Evolutionary conservation across 2,888 invertebrate species (phyloP).

Genomic region (Thera obeliscata): DNA sequence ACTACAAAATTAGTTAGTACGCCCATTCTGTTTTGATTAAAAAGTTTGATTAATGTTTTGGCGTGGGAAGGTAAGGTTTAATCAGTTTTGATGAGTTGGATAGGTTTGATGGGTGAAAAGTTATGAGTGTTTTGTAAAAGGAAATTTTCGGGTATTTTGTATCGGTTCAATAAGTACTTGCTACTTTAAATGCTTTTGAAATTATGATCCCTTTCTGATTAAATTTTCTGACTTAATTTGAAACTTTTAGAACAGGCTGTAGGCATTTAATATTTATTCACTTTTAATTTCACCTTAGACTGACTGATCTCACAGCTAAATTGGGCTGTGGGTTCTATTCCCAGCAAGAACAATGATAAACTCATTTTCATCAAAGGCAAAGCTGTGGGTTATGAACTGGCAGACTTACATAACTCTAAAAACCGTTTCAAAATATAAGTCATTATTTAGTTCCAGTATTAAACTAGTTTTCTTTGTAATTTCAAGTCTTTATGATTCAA

Average conservation of each 20-base stretch:
- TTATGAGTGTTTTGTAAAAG: conserved; percentile 25
- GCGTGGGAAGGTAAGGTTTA: conserved; percentile 15
- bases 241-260: neutral
- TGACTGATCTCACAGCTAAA: too few species aligned
- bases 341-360: too few species aligned
- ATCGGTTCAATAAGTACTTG: conserved; percentile 15
- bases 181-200: conserved; percentile 12
- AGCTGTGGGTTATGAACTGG: too few species aligned
- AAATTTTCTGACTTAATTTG: conserved; percentile 1
- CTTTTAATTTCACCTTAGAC: neutral
- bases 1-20: conserved; percentile 85
- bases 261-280: neutral
- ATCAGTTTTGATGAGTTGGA: conserved; percentile 19
- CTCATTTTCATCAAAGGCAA: too few species aligned
- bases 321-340: too few species aligned
- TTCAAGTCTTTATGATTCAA: too few species aligned
- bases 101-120: conserved; percentile 22
- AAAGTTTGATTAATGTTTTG: conserved; percentile 29
- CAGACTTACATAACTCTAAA: too few species aligned
- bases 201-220: conserved; percentile 19
- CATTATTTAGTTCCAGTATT: too few species aligned
- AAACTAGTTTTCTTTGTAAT: too few species aligned
- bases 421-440: too few species aligned
- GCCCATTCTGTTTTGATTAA: conserved; percentile 54
- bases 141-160: conserved; percentile 10